Conservation (phyloP, 2,888 invertebrate genomes). For the Sphaerophoria taeniata region DNA sequence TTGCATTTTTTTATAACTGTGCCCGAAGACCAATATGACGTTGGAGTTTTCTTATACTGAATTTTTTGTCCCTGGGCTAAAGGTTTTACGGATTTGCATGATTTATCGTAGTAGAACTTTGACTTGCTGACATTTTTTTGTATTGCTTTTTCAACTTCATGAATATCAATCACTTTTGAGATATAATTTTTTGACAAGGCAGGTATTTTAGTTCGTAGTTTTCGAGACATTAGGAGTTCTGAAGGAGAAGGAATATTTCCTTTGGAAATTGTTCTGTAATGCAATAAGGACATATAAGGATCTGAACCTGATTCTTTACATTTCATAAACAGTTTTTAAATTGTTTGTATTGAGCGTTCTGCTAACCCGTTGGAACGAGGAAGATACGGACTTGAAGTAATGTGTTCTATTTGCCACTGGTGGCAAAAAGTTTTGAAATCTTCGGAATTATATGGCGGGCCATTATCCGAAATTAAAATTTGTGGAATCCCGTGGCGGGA, state of each 20-base stretch:
- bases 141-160: conserved; percentile 11
- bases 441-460: conserved; percentile 62
- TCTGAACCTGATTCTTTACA: conserved; percentile 49
- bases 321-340: conserved; percentile 57
- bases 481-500: conserved; percentile 66
- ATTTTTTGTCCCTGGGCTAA: conserved; percentile 40
- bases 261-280: conserved; percentile 52
- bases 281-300: conserved; percentile 36
- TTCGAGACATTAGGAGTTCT: conserved; percentile 40
- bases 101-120: conserved; percentile 28
- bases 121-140: conserved; percentile 10
- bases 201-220: conserved; percentile 36
- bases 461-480: conserved; percentile 68
- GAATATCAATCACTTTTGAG: conserved; percentile 15
- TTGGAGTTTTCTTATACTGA: conserved; percentile 41
- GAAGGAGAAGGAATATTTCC: conserved; percentile 42
- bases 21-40: conserved; percentile 36
- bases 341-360: conserved; percentile 64
- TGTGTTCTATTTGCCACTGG: conserved; percentile 65
- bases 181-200: conserved; percentile 25
- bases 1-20: conserved; percentile 36
- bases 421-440: conserved; percentile 60
- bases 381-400: conserved; percentile 63
- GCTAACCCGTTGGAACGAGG: conserved; percentile 72
- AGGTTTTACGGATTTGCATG: conserved; percentile 9